These are phyloP conservation scores for Coreoperca whiteheadi DNA, from an alignment of 2,113 vertebrate species.

Conservation along the genomic window DNA sequence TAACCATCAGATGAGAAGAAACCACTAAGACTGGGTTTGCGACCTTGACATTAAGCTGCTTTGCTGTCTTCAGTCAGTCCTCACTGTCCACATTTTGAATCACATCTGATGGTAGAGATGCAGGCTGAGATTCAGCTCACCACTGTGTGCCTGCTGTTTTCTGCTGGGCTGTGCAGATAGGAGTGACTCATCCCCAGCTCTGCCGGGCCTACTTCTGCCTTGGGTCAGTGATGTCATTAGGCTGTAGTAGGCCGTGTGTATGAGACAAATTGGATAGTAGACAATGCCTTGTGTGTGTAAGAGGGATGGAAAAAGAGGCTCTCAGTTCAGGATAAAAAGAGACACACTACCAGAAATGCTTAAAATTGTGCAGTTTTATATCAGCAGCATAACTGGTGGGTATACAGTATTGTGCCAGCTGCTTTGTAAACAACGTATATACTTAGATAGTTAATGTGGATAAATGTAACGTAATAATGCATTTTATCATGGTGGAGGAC, in stretches of 20 bases:
- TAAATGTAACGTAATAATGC: too few relatives aligned
- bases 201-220: constrained; percentile 50
- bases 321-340: background rate
- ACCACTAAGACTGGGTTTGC: background rate
- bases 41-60: constrained; percentile 31
- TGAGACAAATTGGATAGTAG: constrained; percentile 14
- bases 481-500: background rate
- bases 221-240: constrained; percentile 68
- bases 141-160: constrained; percentile 55
- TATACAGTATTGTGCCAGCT: background rate
- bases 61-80: constrained; percentile 40
- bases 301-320: background rate
- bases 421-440: background rate
- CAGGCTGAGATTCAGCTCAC: constrained; percentile 30
- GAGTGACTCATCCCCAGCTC: constrained; percentile 68
- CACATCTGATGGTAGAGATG: constrained; percentile 53
- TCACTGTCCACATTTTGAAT: constrained; percentile 47
- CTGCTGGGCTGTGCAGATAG: constrained; percentile 31
- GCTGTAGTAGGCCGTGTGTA: constrained; percentile 24
- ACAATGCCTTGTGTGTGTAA: constrained; percentile 17
- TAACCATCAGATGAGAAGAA: constrained; percentile 4
- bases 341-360: background rate
- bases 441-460: background rate
- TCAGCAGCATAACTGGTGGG: background rate
- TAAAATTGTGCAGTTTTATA: background rate